Evolutionary conservation across 2,113 vertebrate genomes (phyloP).

Genomic region (Perca flavescens): DNA sequence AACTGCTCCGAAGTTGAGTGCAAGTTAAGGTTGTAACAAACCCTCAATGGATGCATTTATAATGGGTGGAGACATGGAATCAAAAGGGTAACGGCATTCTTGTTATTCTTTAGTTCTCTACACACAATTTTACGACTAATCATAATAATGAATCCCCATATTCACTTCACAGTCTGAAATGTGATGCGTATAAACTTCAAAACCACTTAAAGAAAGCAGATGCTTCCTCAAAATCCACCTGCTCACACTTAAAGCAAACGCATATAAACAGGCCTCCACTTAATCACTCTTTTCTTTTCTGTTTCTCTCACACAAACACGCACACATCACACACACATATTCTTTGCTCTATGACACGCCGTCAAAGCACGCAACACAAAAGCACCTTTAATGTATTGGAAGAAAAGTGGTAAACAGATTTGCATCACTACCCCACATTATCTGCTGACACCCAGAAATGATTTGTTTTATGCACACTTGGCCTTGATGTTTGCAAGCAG

Average conservation of each 20-base stretch:
- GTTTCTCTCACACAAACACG: constrained; percentile 42
- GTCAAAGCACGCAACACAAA: constrained; percentile 80
- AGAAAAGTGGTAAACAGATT: constrained; percentile 85
- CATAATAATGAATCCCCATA: constrained; percentile 41
- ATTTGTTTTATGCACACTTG: constrained; percentile 86
- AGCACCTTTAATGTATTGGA: constrained; percentile 81
- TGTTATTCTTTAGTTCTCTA: background rate
- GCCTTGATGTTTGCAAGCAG: constrained; percentile 85
- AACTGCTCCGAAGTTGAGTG: background rate
- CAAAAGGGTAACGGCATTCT: constrained; percentile 28
- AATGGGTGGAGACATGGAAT: constrained; percentile 17
- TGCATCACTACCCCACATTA: constrained; percentile 84
- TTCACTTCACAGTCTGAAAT: constrained; percentile 44
- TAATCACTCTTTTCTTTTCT: constrained; percentile 62
- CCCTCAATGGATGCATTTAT: background rate
- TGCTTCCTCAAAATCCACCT: constrained; percentile 58
- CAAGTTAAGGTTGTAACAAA: constrained; percentile 4
- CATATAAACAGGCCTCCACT: constrained; percentile 65
- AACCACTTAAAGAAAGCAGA: constrained; percentile 50
- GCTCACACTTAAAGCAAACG: constrained; percentile 58
- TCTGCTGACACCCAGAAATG: constrained; percentile 85
- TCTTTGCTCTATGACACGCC: constrained; percentile 74
- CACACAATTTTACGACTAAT: constrained; percentile 41
- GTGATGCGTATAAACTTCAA: constrained; percentile 55
- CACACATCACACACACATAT: constrained; percentile 63